Base-by-base conservation (phyloP, 1,140 invertebrate genomes). In the Paraescarpia echinospica region DNA sequence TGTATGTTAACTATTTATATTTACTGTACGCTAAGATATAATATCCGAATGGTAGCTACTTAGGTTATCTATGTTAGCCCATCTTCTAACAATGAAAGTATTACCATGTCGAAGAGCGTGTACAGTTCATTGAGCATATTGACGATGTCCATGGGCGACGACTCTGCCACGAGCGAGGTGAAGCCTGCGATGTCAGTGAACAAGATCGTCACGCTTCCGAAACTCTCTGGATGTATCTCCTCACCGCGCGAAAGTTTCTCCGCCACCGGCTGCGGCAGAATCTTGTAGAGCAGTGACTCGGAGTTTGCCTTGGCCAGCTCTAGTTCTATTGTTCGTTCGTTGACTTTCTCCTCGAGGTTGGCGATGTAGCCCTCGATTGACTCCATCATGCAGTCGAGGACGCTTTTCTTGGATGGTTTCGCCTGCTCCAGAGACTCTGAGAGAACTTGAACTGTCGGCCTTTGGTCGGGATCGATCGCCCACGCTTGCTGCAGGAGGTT, bases 101-200 rank as follows among this genome's bases (percentile, higher is more conserved):
- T 41, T 41, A 77, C 91, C 33, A 97, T 98, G 96, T 99, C 98
- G 96, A 99, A 99, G 94, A 98, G 98, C 1, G 98, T 98, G 96
- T 99, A 99, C 12, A 99, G 97, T 96, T 98, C 98, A 95, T 99
- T 96, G 33, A 96, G 94, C 0, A 96, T 94, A 89, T 94, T 94
- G 0, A 96, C 95, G 27, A 96, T 96, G 93, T 97, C 95, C 94
- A 96, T 94, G 8, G 97, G 96, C 0, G 95, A 95, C 35, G 35
- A 59, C 91, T 35, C n/a, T 5, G 91, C 34, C 33, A 35, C 41
- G 91, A 92, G 91, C 1, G 27, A 33, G 89, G 99, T 99, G 96
- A 99, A 99, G 93, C 99, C 99, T 92, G 99, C 99, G 96, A 99
- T 99, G 96, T 99, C 99, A 95, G 98, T 99, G 96, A 99, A 99